These are phyloP conservation scores for Rotaria sp. DNA, from an alignment of 2,888 invertebrate genomes.

Conservation along the genomic window DNA sequence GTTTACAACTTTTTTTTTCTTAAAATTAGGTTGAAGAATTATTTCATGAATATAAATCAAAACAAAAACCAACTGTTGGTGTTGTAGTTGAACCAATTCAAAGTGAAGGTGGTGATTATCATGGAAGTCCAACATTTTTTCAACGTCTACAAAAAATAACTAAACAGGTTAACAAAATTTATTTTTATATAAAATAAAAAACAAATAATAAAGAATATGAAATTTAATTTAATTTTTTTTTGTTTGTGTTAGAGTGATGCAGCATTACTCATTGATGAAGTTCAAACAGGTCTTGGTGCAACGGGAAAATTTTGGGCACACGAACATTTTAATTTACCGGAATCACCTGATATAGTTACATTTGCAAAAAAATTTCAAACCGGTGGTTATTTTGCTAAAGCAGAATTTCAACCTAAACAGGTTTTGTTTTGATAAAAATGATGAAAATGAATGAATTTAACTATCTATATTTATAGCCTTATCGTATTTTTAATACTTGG, in stretches of 20 bases:
- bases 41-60: constrained; percentile 52
- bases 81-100: constrained; percentile 90
- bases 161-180: constrained; percentile 61
- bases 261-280: constrained; percentile 84
- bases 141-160: constrained; percentile 72
- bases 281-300: constrained; percentile 91
- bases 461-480: constrained; percentile 69
- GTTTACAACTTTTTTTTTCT: not conserved
- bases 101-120: constrained; percentile 91
- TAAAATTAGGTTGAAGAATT: constrained; percentile 34
- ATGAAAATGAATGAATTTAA: constrained; percentile 70
- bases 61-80: constrained; percentile 72
- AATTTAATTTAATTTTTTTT: not conserved
- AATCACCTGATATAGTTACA: constrained; percentile 82
- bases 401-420: constrained; percentile 64
- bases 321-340: constrained; percentile 76
- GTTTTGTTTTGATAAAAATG: constrained; percentile 67
- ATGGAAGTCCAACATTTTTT: constrained; percentile 82
- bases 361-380: constrained; percentile 96
- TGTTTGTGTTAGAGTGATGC: constrained; percentile 61
- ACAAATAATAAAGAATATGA: not conserved
- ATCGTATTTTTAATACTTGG: constrained; percentile 96
- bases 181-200: not conserved
- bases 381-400: constrained; percentile 82
- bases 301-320: constrained; percentile 97